Evolutionary conservation across 2,797 vertebrate genomes (phyloP).

Genomic region (Cephalopachus bancanus): DNA sequence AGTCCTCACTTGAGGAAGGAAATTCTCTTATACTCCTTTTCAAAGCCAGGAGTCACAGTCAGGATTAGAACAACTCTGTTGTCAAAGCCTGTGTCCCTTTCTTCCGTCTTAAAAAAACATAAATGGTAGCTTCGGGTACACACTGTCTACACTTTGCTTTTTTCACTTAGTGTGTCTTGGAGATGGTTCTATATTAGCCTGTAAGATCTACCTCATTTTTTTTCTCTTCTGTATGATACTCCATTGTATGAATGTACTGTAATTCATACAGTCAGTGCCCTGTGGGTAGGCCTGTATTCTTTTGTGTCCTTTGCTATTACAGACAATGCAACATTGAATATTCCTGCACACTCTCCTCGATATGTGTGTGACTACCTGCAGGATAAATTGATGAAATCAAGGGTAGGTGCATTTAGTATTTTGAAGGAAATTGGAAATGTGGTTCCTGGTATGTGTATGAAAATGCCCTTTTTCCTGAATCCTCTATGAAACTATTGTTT

Average conservation of each 20-base stretch:
- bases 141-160: neutral
- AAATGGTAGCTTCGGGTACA: neutral
- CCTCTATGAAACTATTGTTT: neutral
- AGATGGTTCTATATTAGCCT: neutral
- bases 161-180: neutral
- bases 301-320: neutral
- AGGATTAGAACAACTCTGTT: neutral
- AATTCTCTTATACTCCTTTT: neutral
- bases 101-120: neutral
- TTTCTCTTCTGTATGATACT: neutral
- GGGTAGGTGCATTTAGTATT: neutral
- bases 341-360: neutral
- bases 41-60: neutral
- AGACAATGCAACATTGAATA: neutral
- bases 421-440: neutral
- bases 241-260: neutral
- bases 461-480: neutral
- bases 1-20: neutral
- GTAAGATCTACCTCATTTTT: constrained; percentile 43
- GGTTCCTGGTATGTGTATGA: neutral
- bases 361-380: neutral
- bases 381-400: constrained; percentile 21
- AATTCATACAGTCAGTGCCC: neutral
- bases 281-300: neutral
- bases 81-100: neutral